These are phyloP conservation scores for Parazoanthus swiftii DNA, from an alignment of 92 coral and sea anemone species.

Conservation along the genomic window DNA sequence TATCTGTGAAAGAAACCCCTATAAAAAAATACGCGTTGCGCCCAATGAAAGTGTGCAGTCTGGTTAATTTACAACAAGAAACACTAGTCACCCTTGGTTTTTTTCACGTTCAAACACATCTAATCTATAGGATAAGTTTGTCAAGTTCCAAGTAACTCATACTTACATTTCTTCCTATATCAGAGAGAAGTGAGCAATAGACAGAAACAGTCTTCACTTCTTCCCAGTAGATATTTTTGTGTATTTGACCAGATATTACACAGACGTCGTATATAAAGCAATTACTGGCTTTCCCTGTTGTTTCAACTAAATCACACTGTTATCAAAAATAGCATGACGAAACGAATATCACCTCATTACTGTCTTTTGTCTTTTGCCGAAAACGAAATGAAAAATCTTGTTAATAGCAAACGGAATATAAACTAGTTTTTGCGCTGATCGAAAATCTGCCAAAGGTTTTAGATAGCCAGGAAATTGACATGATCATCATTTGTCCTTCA, in stretches of 20 bases:
- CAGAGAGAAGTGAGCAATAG: not conserved
- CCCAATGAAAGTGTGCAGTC: not conserved
- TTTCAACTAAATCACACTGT: not conserved
- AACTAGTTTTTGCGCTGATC: not conserved
- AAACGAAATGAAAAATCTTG: conserved; percentile 9
- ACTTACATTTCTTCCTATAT: not conserved
- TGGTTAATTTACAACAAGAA: not conserved
- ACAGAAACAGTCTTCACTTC: not conserved
- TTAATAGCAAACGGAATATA: conserved; percentile 4
- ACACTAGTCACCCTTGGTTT: not conserved
- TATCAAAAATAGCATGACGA: conserved; percentile 5
- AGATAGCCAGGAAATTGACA: conserved; percentile 14
- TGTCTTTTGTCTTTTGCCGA: conserved; percentile 25
- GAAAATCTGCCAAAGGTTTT: not conserved
- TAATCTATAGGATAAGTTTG: not conserved
- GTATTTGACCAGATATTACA: not conserved
- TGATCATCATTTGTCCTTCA: not conserved
- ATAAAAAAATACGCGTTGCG: not conserved
- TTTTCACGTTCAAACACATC: not conserved
- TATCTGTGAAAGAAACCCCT: not conserved
- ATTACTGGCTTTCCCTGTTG: not conserved
- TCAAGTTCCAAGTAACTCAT: not conserved
- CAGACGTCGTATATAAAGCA: conserved; percentile 12
- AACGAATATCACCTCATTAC: conserved; percentile 1
- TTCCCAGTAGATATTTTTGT: not conserved